Percentiles rank a stretch among this genome's conserved stretches.
Conservation (phyloP, 2,797 vertebrate genomes). For the Potorous gilbertii region DNA sequence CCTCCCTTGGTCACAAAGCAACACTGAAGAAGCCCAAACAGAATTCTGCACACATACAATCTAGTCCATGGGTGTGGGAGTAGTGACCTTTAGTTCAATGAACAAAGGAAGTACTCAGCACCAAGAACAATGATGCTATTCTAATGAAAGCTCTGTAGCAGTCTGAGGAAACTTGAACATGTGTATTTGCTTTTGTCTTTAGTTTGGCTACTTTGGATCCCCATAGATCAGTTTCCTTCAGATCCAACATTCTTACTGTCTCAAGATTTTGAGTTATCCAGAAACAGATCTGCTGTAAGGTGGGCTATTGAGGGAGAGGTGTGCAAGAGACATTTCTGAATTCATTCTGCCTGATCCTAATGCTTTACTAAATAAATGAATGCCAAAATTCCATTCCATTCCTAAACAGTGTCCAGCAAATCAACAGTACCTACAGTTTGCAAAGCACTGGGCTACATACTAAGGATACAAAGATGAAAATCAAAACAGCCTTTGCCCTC, state of each 20-base stretch:
- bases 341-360: neutral
- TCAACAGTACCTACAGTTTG: neutral
- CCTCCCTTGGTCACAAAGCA: neutral
- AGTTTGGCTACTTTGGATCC: conserved; percentile 52
- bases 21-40: conserved; percentile 50
- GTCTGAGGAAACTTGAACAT: conserved; percentile 33
- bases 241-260: neutral
- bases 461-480: neutral
- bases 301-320: neutral
- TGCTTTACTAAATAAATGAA: conserved; percentile 2
- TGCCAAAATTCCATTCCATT: conserved; percentile 10
- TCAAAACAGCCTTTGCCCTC: neutral
- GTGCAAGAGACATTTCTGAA: conserved; percentile 7
- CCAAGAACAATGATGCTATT: conserved; percentile 35
- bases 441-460: neutral
- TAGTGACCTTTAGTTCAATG: conserved; percentile 58
- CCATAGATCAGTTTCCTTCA: conserved; percentile 10
- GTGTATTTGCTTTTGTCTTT: conserved; percentile 25
- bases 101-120: conserved; percentile 67
- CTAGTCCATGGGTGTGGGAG: conserved; percentile 62
- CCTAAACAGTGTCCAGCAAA: neutral
- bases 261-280: neutral
- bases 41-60: conserved; percentile 51
- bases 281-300: neutral
- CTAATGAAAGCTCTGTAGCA: conserved; percentile 44